Conservation (phyloP, 2,113 vertebrate genomes). For the Cranoglanis bouderius region DNA sequence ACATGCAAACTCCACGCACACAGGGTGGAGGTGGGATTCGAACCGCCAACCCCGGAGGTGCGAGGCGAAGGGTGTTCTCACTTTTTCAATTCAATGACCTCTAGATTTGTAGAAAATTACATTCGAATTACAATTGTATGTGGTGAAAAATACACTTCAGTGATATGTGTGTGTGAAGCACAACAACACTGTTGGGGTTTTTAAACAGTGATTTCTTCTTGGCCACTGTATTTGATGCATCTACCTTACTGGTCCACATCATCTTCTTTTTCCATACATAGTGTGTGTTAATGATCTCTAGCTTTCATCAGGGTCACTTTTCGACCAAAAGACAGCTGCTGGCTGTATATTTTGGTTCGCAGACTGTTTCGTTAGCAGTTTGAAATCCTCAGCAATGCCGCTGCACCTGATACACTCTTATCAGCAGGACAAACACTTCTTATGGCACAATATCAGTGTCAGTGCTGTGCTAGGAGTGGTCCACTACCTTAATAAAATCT, state of each 20-base stretch:
- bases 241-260: neutral
- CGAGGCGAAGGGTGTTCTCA: too few relatives aligned
- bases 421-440: neutral
- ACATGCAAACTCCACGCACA: too few relatives aligned
- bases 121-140: too few relatives aligned
- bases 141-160: neutral
- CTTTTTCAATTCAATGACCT: neutral
- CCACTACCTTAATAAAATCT: neutral
- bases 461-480: neutral
- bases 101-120: neutral
- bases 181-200: neutral
- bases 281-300: neutral
- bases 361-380: neutral
- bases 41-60: too few relatives aligned
- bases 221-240: neutral
- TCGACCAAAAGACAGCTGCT: neutral
- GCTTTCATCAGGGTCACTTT: neutral
- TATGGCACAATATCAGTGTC: neutral
- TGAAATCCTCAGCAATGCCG: neutral
- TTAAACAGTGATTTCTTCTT: neutral
- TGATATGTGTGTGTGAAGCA: neutral
- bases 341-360: neutral
- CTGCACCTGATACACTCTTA: neutral
- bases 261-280: neutral
- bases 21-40: too few relatives aligned